A percentile compares a stretch with the other conserved stretches of the same genome.
These are phyloP conservation scores for Chionis minor DNA, from an alignment of 2,113 vertebrate species.

Conservation along the genomic window DNA sequence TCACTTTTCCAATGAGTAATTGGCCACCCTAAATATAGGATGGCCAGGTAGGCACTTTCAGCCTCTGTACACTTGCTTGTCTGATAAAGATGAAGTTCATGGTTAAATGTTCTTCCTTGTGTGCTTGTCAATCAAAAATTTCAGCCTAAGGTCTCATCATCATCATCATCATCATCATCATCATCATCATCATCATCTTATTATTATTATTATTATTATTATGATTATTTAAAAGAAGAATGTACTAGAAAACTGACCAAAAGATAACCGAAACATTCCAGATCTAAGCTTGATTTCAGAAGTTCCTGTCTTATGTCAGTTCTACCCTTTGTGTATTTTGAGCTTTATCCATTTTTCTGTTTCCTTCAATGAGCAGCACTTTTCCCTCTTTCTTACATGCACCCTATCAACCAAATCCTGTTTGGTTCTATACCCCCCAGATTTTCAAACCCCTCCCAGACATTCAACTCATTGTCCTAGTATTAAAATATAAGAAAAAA, in stretches of 20 bases:
- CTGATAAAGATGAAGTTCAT: not conserved
- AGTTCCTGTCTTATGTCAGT: not conserved
- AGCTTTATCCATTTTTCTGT: not conserved
- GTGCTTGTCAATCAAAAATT: not conserved
- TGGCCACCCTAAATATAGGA: not conserved
- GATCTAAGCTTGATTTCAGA: not conserved
- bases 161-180: no score
- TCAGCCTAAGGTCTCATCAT: not conserved
- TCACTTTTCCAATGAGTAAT: not conserved
- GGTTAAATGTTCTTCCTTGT: not conserved
- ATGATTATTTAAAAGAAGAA: not conserved
- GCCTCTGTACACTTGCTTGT: not conserved
- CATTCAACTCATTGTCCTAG: not conserved
- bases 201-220: no score
- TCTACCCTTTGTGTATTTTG: not conserved
- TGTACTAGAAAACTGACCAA: not conserved
- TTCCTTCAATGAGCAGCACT: not conserved
- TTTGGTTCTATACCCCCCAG: fast-evolving
- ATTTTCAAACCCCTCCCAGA: not conserved
- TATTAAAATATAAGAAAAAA: not conserved
- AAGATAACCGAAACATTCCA: not conserved
- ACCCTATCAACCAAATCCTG: not conserved
- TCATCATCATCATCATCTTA: no score
- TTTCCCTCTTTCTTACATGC: not conserved
- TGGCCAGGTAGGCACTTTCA: not conserved